phyloP scores from a whole-genome alignment of 2,888 invertebrate species.

The Thereva unica region DNA sequence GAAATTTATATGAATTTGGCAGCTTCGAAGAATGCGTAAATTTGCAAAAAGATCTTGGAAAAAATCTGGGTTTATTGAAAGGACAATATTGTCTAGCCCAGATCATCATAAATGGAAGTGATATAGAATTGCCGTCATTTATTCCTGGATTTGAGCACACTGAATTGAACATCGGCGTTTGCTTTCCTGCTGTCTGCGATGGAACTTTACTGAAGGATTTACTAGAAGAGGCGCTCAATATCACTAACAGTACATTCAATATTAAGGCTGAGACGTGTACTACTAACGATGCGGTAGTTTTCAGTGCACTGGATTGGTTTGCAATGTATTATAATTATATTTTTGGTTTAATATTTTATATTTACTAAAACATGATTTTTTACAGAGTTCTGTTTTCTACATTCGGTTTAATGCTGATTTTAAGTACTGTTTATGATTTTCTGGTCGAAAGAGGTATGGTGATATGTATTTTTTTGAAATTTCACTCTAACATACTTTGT shows the following conservation, averaged over 20 bases:
- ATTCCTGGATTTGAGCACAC: too few relatives aligned
- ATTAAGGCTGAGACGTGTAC: background rate
- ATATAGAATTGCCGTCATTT: background rate
- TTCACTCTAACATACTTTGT: background rate
- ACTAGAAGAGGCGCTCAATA: background rate
- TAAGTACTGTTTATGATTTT: conserved; percentile 29
- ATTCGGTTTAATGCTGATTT: too few relatives aligned
- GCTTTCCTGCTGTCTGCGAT: conserved; percentile 10
- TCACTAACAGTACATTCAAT: background rate
- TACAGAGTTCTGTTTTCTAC: too few relatives aligned
- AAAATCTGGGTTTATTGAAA: conserved; percentile 34
- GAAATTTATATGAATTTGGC: conserved; percentile 49
- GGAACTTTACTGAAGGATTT: background rate
- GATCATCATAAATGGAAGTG: conserved; percentile 11
- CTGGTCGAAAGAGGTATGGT: conserved; percentile 27
- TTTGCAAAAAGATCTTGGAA: conserved; percentile 36
- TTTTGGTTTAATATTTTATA: too few relatives aligned
- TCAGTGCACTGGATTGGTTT: conserved; percentile 45
- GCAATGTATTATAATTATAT: conserved; percentile 47
- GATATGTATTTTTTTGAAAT: background rate
- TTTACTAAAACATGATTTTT: too few relatives aligned
- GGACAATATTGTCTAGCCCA: conserved; percentile 49
- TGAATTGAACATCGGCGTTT: conserved; percentile 1
- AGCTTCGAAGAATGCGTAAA: conserved; percentile 51
- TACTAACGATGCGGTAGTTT: background rate